Base-by-base conservation (phyloP, 2,113 vertebrate genomes). In the Pimephales promelas region DNA sequence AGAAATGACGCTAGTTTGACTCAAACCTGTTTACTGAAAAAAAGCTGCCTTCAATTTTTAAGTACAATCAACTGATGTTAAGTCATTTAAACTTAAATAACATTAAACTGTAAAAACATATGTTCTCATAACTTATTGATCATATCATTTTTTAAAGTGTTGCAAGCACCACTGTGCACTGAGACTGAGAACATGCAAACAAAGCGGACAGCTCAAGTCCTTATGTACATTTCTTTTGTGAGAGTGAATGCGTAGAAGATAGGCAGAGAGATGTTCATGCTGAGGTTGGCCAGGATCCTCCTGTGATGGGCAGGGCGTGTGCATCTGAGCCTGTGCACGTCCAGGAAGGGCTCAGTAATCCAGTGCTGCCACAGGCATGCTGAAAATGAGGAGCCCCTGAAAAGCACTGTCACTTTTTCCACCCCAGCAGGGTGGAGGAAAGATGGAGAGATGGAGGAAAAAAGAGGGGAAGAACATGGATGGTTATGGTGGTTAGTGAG, bases 361-460 rank as follows among this genome's bases (percentile, higher is more conserved):
- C 83, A 87, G 54, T 86, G 85, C 11, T 77, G 82, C 91, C 92
- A 85, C 92, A 92, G 89, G 88, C 84, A 92, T 73, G 86, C 89
- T 72, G 89, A 86, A 89, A 92, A 91, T 90, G 85, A 91, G 87
- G 80, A 83, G 75, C 89, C 87, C 87, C 86, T 89, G 62, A 88
- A 83, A 85, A 87, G 86, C 82, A n/a, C 73, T 90, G 90, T 92
- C 89, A 91, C 82, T 89, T 90, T 92, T 93, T 93, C 91, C 89
- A 14, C 71, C 45, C 62, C 52, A 28, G 49, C 24, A 72, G 54
- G 83, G 45, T 57, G 24, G 74, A 83, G 59, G 47, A 34, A 14
- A 68, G 34, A 74, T 11, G 34, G 71, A 79, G 40, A 54, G 74
- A 76, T 57, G 11, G 74, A 79, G 47, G 34, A 45, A 47, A 57